These are phyloP conservation scores for Eulemur rubriventer DNA, from an alignment of 2,797 vertebrate species.

Conservation along the genomic window DNA sequence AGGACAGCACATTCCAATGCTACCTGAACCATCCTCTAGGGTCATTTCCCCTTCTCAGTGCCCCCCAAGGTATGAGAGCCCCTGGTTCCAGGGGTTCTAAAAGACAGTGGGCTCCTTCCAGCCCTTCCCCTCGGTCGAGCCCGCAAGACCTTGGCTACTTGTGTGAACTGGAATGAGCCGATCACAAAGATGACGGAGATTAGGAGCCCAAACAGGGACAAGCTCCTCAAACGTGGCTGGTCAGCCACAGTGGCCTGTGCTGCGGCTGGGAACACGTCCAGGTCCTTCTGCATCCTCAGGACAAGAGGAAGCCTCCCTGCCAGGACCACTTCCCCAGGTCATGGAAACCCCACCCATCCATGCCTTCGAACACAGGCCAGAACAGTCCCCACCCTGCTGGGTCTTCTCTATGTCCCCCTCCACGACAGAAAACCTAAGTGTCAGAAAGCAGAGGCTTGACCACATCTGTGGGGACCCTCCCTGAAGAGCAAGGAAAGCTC, in stretches of 20 bases:
- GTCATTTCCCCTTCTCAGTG: not conserved
- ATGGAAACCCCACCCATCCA: not conserved
- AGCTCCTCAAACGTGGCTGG: not conserved
- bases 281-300: not conserved
- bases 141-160: not conserved
- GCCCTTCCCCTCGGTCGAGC: not conserved
- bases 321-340: not conserved
- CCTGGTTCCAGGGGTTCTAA: not conserved
- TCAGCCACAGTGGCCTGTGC: not conserved
- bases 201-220: not conserved
- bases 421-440: not conserved
- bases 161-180: not conserved
- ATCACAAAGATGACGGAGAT: not conserved
- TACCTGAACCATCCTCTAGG: not conserved
- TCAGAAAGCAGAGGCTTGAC: not conserved
- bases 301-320: not conserved
- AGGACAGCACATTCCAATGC: not conserved
- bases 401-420: not conserved
- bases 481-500: not conserved
- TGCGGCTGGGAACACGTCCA: not conserved
- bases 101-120: not conserved
- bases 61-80: not conserved
- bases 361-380: not conserved
- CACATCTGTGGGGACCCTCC: not conserved
- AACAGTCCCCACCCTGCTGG: not conserved